Evolutionary conservation across 2,888 invertebrate genomes (phyloP).

Genomic region (Xestia rhomboidea): DNA sequence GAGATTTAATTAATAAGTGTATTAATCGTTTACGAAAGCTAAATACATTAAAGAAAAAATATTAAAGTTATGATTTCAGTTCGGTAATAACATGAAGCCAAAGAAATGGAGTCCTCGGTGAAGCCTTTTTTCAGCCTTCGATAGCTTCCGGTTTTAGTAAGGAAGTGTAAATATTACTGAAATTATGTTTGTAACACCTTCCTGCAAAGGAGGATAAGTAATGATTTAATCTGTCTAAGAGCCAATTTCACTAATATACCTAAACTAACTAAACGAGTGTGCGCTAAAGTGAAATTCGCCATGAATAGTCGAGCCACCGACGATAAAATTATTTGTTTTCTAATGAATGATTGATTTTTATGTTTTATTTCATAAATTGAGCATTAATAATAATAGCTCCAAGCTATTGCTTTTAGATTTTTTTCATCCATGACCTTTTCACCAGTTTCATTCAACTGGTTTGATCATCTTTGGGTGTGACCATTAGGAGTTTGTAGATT

Average conservation of each 20-base stretch:
- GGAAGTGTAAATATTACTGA: neutral
- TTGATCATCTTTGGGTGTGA: constrained; percentile 25
- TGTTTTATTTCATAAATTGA: neutral
- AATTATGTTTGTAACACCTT: neutral
- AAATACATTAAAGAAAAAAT: too few relatives aligned
- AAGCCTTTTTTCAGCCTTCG: constrained; percentile 28
- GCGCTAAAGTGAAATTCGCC: neutral
- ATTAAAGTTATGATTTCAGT: neutral
- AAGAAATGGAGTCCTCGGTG: neutral
- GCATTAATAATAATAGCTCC: neutral
- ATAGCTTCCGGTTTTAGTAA: constrained; percentile 13
- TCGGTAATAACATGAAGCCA: constrained; percentile 26
- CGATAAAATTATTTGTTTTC: neutral
- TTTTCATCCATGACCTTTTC: constrained; percentile 29
- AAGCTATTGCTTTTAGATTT: neutral
- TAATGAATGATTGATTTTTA: neutral
- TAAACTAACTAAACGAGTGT: too few relatives aligned
- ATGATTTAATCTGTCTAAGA: neutral
- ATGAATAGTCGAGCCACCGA: neutral
- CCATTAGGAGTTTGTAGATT: neutral
- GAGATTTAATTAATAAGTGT: neutral
- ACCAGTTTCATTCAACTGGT: constrained; percentile 21
- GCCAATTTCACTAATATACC: neutral
- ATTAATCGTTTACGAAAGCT: neutral
- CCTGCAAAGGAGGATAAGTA: neutral